These are phyloP conservation scores for fruit fly (Drosophila melanogaster) DNA, from an alignment of 1,140 invertebrate genomes.

Conservation along the genomic window Release_6_plus_ISO1_MT NT_033777.3:28161001-28161500, in stretches of 20 bases:
- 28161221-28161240: conserved; percentile 49
- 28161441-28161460: conserved; percentile 19
- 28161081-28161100: conserved; percentile 16
- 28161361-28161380: conserved; percentile 83
- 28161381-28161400: conserved; percentile 55
- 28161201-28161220: conserved; percentile 16
- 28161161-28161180: conserved; percentile 65
- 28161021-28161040: conserved; percentile 69
- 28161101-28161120: not conserved
- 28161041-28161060: conserved; percentile 71
- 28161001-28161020: conserved; percentile 37
- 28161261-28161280: conserved; percentile 46
- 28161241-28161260: conserved; percentile 48
- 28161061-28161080: conserved; percentile 74
- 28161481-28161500: conserved; percentile 19
- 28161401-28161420: conserved; percentile 1
- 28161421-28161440: conserved; percentile 35
- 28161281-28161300: not conserved
- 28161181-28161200: conserved; percentile 1
- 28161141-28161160: conserved; percentile 63
- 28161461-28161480: conserved; percentile 18
- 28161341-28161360: conserved; percentile 81
- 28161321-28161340: conserved; percentile 69
- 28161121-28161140: conserved; percentile 65
- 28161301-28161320: conserved; percentile 2